Conservation (phyloP, 2,888 invertebrate genomes). For the Ligdia adustata region DNA sequence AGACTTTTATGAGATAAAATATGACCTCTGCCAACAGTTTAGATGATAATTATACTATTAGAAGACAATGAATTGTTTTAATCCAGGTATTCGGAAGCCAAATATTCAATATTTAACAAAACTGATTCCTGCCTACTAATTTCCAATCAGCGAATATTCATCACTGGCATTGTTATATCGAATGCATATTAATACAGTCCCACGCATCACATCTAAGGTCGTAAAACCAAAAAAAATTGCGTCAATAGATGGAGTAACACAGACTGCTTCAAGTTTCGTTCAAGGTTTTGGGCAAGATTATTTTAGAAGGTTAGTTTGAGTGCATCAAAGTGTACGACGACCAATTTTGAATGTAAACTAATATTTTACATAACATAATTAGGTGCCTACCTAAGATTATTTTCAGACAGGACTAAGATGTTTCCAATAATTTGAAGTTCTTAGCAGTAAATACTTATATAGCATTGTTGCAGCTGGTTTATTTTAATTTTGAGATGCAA, state of each 20-base stretch:
- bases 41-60: no score
- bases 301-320: constrained; percentile 6
- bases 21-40: no score
- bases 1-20: no score
- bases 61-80: no score
- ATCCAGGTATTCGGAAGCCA: not conserved
- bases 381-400: no score
- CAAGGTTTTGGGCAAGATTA: constrained; percentile 26
- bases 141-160: constrained; percentile 8
- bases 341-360: no score
- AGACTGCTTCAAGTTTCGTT: constrained; percentile 10
- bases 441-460: no score
- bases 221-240: constrained; percentile 26
- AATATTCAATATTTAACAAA: constrained; percentile 2
- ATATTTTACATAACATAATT: no score
- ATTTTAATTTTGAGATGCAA: no score
- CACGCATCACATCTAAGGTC: constrained; percentile 21
- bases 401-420: no score
- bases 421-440: no score
- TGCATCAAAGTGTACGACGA: not conserved
- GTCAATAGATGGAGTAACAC: constrained; percentile 19
- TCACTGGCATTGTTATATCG: constrained; percentile 5
- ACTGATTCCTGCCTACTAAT: not conserved
- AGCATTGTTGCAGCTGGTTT: no score
- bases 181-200: constrained; percentile 24